Evolutionary conservation across 1,140 invertebrate genomes (phyloP).

Genomic region (Drosophila kurseongensis): DNA sequence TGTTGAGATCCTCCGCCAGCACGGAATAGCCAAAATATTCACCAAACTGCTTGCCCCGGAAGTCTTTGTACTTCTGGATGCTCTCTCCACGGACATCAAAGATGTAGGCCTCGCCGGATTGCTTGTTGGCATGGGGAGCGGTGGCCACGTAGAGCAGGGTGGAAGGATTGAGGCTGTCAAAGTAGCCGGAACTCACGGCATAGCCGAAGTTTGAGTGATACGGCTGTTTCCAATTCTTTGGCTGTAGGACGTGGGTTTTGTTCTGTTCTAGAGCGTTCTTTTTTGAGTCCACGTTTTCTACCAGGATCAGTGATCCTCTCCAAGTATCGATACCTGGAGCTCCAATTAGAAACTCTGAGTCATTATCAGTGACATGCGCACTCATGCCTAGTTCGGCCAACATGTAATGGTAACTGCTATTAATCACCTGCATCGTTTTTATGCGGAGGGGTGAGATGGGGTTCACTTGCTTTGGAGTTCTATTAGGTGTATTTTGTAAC

Average conservation of each 20-base stretch:
- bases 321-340: conserved; percentile 86
- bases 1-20: conserved; percentile 89
- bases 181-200: conserved; percentile 73
- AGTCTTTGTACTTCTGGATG: conserved; percentile 65
- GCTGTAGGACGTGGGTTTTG: conserved; percentile 61
- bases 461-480: conserved; percentile 54
- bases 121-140: conserved; percentile 78
- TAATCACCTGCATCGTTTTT: conserved; percentile 44
- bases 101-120: conserved; percentile 79
- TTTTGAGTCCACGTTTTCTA: conserved; percentile 29
- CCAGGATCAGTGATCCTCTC: conserved; percentile 84
- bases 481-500: conserved; percentile 61
- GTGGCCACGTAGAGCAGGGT: conserved; percentile 76
- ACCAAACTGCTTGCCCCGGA: conserved; percentile 88
- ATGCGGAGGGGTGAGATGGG: conserved; percentile 73
- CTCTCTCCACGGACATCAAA: conserved; percentile 57
- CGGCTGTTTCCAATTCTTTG: conserved; percentile 45
- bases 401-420: conserved; percentile 85
- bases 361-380: conserved; percentile 85
- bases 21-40: conserved; percentile 92
- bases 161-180: conserved; percentile 60
- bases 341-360: conserved; percentile 86
- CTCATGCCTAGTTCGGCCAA: conserved; percentile 86
- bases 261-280: conserved; percentile 26
- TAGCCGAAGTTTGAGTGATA: conserved; percentile 83